Evolutionary conservation across 2,888 invertebrate species (phyloP), one percentile per base, ranked within the genome.

Genomic region (Spialia ferax): DNA sequence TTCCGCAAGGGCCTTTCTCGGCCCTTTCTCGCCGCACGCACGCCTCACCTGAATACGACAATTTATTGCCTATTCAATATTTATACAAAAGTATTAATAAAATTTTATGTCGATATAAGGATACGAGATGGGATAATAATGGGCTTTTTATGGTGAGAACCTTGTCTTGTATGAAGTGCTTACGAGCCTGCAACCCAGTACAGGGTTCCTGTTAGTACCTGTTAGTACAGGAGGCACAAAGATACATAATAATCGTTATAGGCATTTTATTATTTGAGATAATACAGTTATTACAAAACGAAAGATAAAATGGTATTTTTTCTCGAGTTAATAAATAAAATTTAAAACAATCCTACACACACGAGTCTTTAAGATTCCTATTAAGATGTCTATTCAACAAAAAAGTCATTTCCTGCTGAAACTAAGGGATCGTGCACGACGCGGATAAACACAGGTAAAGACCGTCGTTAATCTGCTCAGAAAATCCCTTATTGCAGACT

Each of bases 41-140:
- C 38, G 38, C 45, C 32, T 48, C 22, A 35, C 59, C 56, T 59
- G 23, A 52, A 65, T 54, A 55, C 38, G 55, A 55, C 61, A 56
- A 67, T 67, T 56, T 62, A 67, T 56, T 35, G 48, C 48, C 67
- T 67, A 61, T 67, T 67, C 67, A 56, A 67, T 67, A 61, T 56
- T 67, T 67, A 67, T 61, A 26, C 55, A 35, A 29, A 23, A 35
- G 32, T 61, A 55, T 56, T 62, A 55, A 67, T 67, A 67, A 61
- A 55, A 67, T 63, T 63, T 63, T 67, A 67, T 48, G 55, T 48
- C 55, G 48, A 62, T 23, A 67, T 61, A 67, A 61, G 48, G 61
- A 67, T 61, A 35, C 54, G 45, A 23, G 13, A 32, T 20, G 45
- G 66, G 20, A 23, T 26, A 29, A 55, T 61, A 55, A 67, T 35